These are phyloP conservation scores for Caenorhabditis drosophilae DNA, from an alignment of 2,888 invertebrate species.

Conservation along the genomic window DNA sequence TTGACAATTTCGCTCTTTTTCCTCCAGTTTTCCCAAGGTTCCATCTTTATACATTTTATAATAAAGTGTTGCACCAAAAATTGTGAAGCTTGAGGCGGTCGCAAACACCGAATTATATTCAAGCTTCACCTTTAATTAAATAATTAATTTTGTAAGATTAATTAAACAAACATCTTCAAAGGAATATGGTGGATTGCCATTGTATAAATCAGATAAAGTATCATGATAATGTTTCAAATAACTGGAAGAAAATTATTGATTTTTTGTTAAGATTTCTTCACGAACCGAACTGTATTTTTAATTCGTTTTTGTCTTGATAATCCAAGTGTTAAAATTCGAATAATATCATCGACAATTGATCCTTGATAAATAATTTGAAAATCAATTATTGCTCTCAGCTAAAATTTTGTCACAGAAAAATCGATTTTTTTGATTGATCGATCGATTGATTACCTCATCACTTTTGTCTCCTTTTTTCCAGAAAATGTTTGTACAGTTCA, in stretches of 20 bases:
- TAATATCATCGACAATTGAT: slow-evolving; percentile 17
- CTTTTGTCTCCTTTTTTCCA: slow-evolving; percentile 9
- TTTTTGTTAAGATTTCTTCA: no score
- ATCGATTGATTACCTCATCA: slow-evolving; percentile 3
- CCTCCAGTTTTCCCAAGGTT: slow-evolving; percentile 7
- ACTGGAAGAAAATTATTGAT: no score
- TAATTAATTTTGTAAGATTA: background rate
- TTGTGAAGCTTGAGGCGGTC: slow-evolving; percentile 15
- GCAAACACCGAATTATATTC: slow-evolving; percentile 10
- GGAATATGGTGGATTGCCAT: background rate
- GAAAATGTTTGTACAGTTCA: slow-evolving; percentile 23
- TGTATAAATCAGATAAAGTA: background rate
- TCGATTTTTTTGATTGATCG: no score
- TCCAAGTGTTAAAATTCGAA: slow-evolving; percentile 17
- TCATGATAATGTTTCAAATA: slow-evolving; percentile 2
- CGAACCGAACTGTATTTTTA: background rate
- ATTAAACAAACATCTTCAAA: background rate
- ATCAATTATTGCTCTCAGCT: slow-evolving; percentile 24
- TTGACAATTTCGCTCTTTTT: background rate
- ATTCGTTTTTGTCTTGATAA: background rate
- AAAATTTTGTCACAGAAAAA: no score
- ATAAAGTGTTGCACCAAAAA: slow-evolving; percentile 23
- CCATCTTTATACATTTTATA: slow-evolving; percentile 24
- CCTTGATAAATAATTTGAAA: slow-evolving; percentile 16
- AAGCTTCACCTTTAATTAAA: background rate